Base-by-base conservation (phyloP, 2,113 vertebrate genomes). In the Seriola aureovittata region DNA sequence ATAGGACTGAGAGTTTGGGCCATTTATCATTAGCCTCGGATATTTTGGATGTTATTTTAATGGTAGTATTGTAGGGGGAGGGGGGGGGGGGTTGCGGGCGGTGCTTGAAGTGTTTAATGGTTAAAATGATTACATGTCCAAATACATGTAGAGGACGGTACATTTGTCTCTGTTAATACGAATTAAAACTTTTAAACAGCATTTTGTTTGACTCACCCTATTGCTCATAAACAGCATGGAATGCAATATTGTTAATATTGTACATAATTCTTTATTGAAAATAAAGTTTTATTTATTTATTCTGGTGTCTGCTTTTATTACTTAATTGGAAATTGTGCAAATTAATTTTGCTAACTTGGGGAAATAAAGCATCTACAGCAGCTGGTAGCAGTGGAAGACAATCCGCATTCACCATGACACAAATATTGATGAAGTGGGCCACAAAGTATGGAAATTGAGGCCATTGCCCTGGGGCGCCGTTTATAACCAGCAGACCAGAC, bases 271-370 rank as follows among this genome's bases (percentile, higher is more conserved):
- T 87, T 88, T 80, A 80, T 71, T 87, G 60, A 90, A 93, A 94
- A 90, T 90, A 92, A 93, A 94, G 75, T 89, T 93, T 86, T 94
- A 93, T 93, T 93, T 92, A 91, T 93, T 91, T 73, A 92, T 80
- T 2, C 44, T 29, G 4, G 9, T 60, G 34, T 76, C n/a, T n/a
- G 8, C 36, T 55, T n/a, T 23, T 25, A 36, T 11, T 46, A 1
- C 3, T 13, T 67, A 1, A 5, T 12, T 44, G 5, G 1, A 46
- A 52, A 25, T 34, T 6, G 8, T 36, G 2, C 48, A 5, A 25
- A 52, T 19, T 21, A 8, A 21, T 9, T 52, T 6, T 52, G 19
- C 6, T 9, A 9, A 52, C 21, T 21, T 2, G 16, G 46, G 16
- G 46, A 23, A 54, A 19, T 63, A 54, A 44, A 62, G 42, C 4